A percentile compares a stretch with the other conserved stretches of the same genome.
These are phyloP conservation scores for Glandiceps talaboti DNA, from an alignment of 53 echinoderm and acorn worm species.

Conservation along the genomic window DNA sequence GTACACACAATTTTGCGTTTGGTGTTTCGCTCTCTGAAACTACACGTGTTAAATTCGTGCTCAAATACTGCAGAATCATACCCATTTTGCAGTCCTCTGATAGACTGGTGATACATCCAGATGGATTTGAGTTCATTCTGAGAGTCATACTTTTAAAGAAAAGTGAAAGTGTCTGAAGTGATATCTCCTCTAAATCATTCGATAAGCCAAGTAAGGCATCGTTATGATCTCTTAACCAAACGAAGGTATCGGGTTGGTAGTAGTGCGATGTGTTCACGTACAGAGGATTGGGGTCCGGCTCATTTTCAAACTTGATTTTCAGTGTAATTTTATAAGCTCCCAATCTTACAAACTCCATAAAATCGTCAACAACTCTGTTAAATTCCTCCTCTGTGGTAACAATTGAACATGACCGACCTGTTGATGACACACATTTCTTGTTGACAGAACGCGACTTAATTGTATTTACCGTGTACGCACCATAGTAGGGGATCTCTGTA, in stretches of 20 bases:
- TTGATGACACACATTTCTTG: too few relatives aligned
- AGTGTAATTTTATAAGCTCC: background rate
- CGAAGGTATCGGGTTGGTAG: background rate
- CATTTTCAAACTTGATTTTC: background rate
- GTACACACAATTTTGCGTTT: background rate
- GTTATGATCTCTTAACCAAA: background rate
- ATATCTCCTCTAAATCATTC: background rate
- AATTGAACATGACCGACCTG: too few relatives aligned
- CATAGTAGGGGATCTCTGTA: too few relatives aligned
- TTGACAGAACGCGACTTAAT: too few relatives aligned
- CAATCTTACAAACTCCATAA: background rate
- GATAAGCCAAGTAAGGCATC: background rate
- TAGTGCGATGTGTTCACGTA: background rate
- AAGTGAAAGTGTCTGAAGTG: background rate
- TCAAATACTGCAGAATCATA: background rate
- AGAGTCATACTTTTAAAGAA: background rate
- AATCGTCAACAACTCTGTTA: too few relatives aligned
- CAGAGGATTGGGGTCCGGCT: background rate
- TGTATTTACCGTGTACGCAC: too few relatives aligned
- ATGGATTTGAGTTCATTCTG: background rate
- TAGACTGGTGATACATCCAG: background rate
- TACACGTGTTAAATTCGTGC: background rate
- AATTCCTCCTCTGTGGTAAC: too few relatives aligned
- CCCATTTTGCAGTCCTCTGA: background rate
- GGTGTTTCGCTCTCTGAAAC: background rate